Percentiles rank a stretch among this genome's conserved stretches.
Evolutionary conservation across 1,140 invertebrate species (phyloP).

Genomic region (Rhagoletis zephyria): DNA sequence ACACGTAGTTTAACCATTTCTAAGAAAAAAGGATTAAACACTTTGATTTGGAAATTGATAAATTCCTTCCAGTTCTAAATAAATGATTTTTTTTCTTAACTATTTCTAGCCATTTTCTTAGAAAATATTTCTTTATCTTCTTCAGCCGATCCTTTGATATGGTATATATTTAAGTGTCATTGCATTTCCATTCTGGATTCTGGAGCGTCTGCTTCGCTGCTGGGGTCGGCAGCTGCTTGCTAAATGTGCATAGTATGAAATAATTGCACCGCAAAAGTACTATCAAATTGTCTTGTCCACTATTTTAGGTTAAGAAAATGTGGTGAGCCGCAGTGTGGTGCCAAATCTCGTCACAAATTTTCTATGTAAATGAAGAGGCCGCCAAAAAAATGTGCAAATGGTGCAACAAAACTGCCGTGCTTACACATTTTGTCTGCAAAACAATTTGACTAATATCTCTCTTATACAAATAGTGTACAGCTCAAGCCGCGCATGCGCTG

Average conservation of each 20-base stretch:
- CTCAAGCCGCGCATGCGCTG: background rate
- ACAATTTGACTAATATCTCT: constrained; percentile 9
- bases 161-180: background rate
- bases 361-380: constrained; percentile 29
- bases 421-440: background rate
- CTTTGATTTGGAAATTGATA: too few relatives aligned
- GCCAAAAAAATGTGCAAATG: too few relatives aligned
- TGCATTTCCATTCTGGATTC: background rate
- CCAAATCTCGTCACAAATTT: background rate
- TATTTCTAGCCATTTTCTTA: too few relatives aligned
- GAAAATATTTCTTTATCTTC: too few relatives aligned
- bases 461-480: too few relatives aligned
- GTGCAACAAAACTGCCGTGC: constrained; percentile 21
- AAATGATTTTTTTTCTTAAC: too few relatives aligned
- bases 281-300: background rate
- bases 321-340: constrained; percentile 27
- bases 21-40: too few relatives aligned
- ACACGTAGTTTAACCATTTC: too few relatives aligned
- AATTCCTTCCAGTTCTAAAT: too few relatives aligned
- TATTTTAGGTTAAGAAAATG: background rate
- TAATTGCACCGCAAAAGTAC: background rate
- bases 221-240: constrained; percentile 9
- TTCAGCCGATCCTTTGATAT: too few relatives aligned
- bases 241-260: background rate
- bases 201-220: constrained; percentile 7